Evolutionary conservation across 2,797 vertebrate species (phyloP), one percentile per base, ranked within the genome.

Genomic region (Pogonophryne albipinna): DNA sequence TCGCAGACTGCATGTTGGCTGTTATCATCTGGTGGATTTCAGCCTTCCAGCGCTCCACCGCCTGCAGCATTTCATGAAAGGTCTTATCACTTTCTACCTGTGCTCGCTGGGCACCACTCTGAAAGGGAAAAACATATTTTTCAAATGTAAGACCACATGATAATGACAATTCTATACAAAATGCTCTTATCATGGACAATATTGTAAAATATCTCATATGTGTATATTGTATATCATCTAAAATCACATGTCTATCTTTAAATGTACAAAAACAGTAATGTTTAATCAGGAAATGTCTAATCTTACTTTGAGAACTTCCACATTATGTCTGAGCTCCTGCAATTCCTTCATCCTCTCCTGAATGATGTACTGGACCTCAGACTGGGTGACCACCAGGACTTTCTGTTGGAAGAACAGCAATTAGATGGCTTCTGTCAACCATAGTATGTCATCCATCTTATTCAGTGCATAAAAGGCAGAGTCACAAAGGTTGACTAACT

Each of bases 341-440:
- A 96, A 86, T 79, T 97, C 96, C 71, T 95, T 96, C 86, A 93
- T 83, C 52, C 95, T 92, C 60, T 96, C 96, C 1, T 94, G 95
- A 81, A 96, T 96, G 82, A 95, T 93, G 77, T 89, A 76, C 71
- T 95, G 95, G 60, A 96, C 95, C 71, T 96, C 94, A 0, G 95
- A 88, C 68, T 95, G 92, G 1, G 95, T 94, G 15, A 90, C 87
- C 80, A 95, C 95, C 84, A 95, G 84, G 61, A 95, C 76, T 93
- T 96, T 97, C 96, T 97, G 75, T 80, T 53, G 8, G 44, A 67
- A 57, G 9, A 71, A 64, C 0, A 38, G 38, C 16, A 0, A 23
- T 2, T 46, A n/a, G 1, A 71, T 66, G 17, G 65, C 2, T 61
- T 38, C 66, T 17, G 10, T 46, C n/a, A 69, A 46, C 38, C 12